phyloP scores from a whole-genome alignment of 2,888 invertebrate genomes.

The Hydriomena furcata region DNA sequence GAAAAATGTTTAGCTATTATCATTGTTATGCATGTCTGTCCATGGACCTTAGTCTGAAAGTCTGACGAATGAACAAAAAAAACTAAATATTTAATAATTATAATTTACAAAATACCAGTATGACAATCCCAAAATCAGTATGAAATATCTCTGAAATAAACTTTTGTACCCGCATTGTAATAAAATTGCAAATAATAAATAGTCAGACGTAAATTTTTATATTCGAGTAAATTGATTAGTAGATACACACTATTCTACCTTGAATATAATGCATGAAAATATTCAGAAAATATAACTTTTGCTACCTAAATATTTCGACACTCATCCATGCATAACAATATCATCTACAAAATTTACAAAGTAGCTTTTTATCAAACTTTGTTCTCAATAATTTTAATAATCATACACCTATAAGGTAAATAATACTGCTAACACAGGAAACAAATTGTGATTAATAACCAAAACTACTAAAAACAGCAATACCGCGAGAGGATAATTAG shows the following conservation, averaged over 20 bases:
- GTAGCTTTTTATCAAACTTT: constrained; percentile 26
- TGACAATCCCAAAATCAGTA: too few species aligned
- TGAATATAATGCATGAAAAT: constrained; percentile 7
- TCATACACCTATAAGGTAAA: constrained; percentile 37
- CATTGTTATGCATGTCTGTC: constrained; percentile 24
- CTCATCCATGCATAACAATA: constrained; percentile 18
- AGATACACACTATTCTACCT: constrained; percentile 7
- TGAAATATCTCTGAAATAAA: too few species aligned
- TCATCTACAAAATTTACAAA: constrained; percentile 10
- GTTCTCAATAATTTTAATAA: constrained; percentile 43
- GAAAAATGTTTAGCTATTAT: constrained; percentile 12
- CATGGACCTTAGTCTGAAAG: neutral
- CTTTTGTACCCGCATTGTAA: too few species aligned
- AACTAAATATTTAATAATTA: too few species aligned
- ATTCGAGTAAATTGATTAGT: too few species aligned
- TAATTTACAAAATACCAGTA: too few species aligned
- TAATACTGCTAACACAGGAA: constrained; percentile 58
- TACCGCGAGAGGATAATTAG: constrained; percentile 7
- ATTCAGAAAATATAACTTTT: constrained; percentile 14
- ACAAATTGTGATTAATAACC: constrained; percentile 30
- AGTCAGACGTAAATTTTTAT: too few species aligned
- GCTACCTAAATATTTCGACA: neutral
- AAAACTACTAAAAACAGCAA: too few species aligned
- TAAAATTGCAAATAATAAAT: too few species aligned
- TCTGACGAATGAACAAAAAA: neutral